Conservation (phyloP, 2,113 vertebrate species). For the Tiliqua scincoides region DNA sequence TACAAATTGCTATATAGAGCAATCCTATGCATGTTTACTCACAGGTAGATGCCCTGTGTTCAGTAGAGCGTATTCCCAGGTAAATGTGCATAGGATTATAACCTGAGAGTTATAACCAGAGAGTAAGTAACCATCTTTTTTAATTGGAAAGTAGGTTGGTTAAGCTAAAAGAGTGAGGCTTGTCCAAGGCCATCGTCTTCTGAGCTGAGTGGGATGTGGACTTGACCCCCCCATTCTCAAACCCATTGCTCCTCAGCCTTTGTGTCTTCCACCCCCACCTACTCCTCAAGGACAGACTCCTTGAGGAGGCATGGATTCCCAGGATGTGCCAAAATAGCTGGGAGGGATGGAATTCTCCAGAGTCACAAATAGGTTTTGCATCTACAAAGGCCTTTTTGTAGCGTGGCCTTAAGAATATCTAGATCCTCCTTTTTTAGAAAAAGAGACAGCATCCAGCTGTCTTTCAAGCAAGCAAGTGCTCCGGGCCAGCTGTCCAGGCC, state of each 20-base stretch:
- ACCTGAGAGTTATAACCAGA: not conserved
- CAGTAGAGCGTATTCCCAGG: too few relatives aligned
- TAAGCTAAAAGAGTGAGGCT: not conserved
- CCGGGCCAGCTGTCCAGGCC: conserved; percentile 69
- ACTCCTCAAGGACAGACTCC: not conserved
- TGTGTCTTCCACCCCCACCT: not conserved
- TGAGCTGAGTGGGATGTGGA: not conserved
- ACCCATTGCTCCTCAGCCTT: not conserved
- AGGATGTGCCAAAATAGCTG: not conserved
- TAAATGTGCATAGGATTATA: too few relatives aligned
- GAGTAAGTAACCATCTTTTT: not conserved
- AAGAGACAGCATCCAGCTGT: conserved; percentile 29
- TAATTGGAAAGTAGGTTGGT: not conserved
- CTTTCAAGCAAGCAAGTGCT: conserved; percentile 56
- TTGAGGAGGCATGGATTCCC: not conserved
- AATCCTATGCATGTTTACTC: too few relatives aligned
- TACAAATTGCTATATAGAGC: too few relatives aligned
- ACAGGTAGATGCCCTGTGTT: too few relatives aligned
- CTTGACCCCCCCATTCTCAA: not conserved
- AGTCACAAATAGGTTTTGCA: conserved; percentile 13
- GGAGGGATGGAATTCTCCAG: conserved; percentile 11
- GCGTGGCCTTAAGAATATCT: not conserved
- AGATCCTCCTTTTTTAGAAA: not conserved
- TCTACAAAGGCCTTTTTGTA: conserved; percentile 25
- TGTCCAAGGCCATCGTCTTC: not conserved